These are phyloP conservation scores for Galendromus occidentalis DNA, from an alignment of 1,140 invertebrate genomes.

Conservation along the genomic window DNA sequence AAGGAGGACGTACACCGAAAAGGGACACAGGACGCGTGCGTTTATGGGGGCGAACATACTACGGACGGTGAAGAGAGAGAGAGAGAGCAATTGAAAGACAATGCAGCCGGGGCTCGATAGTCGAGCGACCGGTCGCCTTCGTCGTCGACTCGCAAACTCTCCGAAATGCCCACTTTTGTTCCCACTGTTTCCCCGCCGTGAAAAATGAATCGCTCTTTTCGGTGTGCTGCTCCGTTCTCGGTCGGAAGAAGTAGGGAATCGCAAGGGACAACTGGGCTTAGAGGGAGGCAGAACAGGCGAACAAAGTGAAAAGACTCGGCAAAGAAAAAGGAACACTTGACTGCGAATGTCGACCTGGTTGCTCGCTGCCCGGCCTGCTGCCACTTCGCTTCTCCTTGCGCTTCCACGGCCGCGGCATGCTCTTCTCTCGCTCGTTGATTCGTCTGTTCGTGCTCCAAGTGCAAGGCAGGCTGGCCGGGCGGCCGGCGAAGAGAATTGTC, in stretches of 20 bases:
- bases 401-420: too few species aligned
- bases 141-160: not conserved
- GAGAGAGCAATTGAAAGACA: constrained; percentile 10
- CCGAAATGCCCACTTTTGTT: not conserved
- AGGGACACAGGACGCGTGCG: too few species aligned
- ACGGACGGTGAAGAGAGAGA: not conserved
- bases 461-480: too few species aligned
- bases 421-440: too few species aligned
- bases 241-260: not conserved
- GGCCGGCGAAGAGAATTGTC: too few species aligned
- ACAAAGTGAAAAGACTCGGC: not conserved
- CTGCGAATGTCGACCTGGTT: too few species aligned
- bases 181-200: not conserved
- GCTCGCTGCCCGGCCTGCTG: too few species aligned
- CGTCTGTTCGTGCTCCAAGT: too few species aligned
- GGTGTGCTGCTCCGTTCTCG: not conserved
- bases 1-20: too few species aligned
- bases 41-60: not conserved
- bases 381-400: too few species aligned
- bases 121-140: not conserved
- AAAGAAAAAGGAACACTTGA: too few species aligned
- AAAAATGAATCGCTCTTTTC: constrained; percentile 7
- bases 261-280: not conserved
- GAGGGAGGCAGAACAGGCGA: not conserved
- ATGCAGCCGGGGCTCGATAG: not conserved